phyloP scores from a whole-genome alignment of 1,140 invertebrate genomes.

The Drosophila baimaii region DNA sequence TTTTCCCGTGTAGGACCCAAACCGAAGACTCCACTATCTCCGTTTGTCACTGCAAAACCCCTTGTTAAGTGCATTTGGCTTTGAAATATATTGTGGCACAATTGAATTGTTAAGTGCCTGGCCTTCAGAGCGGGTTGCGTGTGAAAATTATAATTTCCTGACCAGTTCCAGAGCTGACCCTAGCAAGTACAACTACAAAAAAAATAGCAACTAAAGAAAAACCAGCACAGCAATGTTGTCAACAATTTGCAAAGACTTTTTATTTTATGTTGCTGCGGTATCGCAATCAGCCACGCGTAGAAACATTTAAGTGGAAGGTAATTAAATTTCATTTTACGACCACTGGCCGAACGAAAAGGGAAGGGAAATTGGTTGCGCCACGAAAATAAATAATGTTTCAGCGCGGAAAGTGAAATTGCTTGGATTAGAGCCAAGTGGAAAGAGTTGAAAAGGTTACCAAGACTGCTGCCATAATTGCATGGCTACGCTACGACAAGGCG shows the following conservation, averaged over 20 bases:
- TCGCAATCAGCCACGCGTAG: slow-evolving; percentile 57
- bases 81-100: slow-evolving; percentile 63
- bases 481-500: neutral
- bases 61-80: slow-evolving; percentile 79
- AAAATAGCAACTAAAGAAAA: slow-evolving; percentile 36
- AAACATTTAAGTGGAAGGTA: slow-evolving; percentile 70
- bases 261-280: slow-evolving; percentile 32
- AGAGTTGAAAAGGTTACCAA: slow-evolving; percentile 39
- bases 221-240: slow-evolving; percentile 63
- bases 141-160: slow-evolving; percentile 83
- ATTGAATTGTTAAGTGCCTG: slow-evolving; percentile 80
- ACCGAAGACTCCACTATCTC: slow-evolving; percentile 59
- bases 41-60: slow-evolving; percentile 57
- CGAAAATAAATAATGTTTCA: slow-evolving; percentile 51
- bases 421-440: slow-evolving; percentile 28
- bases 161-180: slow-evolving; percentile 51
- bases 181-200: slow-evolving; percentile 21
- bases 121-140: slow-evolving; percentile 59
- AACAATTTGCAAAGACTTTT: slow-evolving; percentile 75
- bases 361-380: slow-evolving; percentile 46
- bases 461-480: neutral
- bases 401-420: slow-evolving; percentile 43
- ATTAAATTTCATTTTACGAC: slow-evolving; percentile 77
- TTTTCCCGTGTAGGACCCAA: slow-evolving; percentile 3
- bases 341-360: slow-evolving; percentile 32